Conservation (phyloP, 2,888 invertebrate species). For the Leucophenga maculata region DNA sequence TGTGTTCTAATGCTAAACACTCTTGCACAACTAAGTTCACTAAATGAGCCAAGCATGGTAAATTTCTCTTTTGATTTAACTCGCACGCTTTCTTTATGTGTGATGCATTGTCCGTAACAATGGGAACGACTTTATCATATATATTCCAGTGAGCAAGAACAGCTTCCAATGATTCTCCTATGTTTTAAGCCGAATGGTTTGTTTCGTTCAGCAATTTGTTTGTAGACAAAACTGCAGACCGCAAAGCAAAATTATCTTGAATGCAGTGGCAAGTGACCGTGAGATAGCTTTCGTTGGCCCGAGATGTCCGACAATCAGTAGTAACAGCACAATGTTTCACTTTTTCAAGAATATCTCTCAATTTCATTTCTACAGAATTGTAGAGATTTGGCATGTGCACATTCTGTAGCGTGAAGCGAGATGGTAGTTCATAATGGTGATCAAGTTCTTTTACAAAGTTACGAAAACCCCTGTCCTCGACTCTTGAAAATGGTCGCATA, state of each 20-base stretch:
- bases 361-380: constrained; percentile 18
- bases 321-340: constrained; percentile 32
- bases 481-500: constrained; percentile 33
- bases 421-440: constrained; percentile 33
- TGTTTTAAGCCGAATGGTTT: constrained; percentile 36
- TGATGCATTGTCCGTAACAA: too few relatives aligned
- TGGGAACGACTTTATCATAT: too few relatives aligned
- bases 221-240: constrained; percentile 29
- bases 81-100: too few relatives aligned
- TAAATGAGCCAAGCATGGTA: too few relatives aligned
- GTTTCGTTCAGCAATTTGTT: constrained; percentile 20
- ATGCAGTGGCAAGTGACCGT: constrained; percentile 28
- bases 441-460: constrained; percentile 30
- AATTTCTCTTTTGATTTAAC: too few relatives aligned
- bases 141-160: constrained; percentile 30
- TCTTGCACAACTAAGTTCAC: too few relatives aligned
- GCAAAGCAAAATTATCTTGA: constrained; percentile 20
- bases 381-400: too few relatives aligned
- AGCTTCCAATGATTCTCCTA: constrained; percentile 26
- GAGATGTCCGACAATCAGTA: constrained; percentile 35
- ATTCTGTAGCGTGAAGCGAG: too few relatives aligned
- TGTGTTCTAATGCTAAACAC: too few relatives aligned
- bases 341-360: constrained; percentile 24
- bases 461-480: constrained; percentile 33
- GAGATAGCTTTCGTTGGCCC: constrained; percentile 27